Conservation (phyloP, 2,888 invertebrate species). For the Acanthoscelides obtectus region DNA sequence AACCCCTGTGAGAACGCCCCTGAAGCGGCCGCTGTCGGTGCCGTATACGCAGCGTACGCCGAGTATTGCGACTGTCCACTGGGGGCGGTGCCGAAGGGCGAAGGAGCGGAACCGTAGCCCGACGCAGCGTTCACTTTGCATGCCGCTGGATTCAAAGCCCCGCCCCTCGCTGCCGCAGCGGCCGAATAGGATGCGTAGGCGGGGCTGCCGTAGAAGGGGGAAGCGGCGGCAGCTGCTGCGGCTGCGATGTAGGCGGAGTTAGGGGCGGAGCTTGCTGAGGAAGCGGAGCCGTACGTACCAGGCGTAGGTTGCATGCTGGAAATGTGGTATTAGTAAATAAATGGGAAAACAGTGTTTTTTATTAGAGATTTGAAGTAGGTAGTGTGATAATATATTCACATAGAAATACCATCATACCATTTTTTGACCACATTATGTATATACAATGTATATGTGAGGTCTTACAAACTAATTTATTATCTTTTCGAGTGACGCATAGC, state of each 20-base stretch:
- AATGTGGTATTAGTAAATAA: no score
- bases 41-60: constrained; percentile 50
- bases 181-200: neutral
- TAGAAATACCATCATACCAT: no score
- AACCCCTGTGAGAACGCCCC: constrained; percentile 50
- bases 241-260: constrained; percentile 47
- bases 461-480: no score
- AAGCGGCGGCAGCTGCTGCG: constrained; percentile 42
- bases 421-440: no score
- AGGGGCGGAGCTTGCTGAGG: neutral
- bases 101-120: constrained; percentile 27
- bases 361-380: no score
- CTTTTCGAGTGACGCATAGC: no score
- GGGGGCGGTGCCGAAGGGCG: constrained; percentile 46
- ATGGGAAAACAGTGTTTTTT: no score
- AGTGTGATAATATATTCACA: no score
- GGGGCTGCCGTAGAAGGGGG: constrained; percentile 17
- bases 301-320: constrained; percentile 35
- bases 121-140: neutral
- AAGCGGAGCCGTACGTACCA: neutral
- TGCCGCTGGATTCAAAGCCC: neutral
- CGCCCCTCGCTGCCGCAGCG: neutral
- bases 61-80: constrained; percentile 43
- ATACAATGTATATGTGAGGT: no score
- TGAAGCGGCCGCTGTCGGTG: constrained; percentile 48